These are phyloP conservation scores for Botia almorhae DNA, from an alignment of 2,797 vertebrate genomes.

Conservation along the genomic window DNA sequence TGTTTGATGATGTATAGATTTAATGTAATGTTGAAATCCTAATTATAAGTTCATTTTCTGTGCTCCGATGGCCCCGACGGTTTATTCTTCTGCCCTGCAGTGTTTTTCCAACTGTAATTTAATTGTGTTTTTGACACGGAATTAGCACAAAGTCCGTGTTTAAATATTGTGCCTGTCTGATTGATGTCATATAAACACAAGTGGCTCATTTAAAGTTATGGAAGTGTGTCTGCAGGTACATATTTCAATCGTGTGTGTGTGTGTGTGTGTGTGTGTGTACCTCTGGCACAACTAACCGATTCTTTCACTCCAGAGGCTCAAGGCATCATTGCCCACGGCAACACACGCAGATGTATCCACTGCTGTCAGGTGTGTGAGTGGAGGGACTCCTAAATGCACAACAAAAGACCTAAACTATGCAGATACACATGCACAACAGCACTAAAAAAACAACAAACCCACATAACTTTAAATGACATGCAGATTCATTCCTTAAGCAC, in stretches of 20 bases:
- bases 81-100: constrained; percentile 63
- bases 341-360: constrained; percentile 65
- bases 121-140: constrained; percentile 66
- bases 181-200: constrained; percentile 56
- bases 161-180: constrained; percentile 72
- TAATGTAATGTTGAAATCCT: constrained; percentile 73
- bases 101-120: constrained; percentile 58
- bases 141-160: constrained; percentile 68
- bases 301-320: constrained; percentile 63
- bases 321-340: constrained; percentile 63
- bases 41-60: constrained; percentile 67
- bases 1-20: constrained; percentile 76
- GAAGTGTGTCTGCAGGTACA: too few species aligned
- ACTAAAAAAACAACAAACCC: constrained; percentile 39
- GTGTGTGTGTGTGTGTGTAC: constrained; percentile 15
- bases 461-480: constrained; percentile 12
- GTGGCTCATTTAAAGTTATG: constrained; percentile 47
- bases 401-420: constrained; percentile 64
- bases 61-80: constrained; percentile 63
- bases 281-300: constrained; percentile 54
- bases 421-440: constrained; percentile 43
- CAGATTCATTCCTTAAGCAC: not conserved
- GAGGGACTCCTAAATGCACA: constrained; percentile 55
- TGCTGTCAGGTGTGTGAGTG: constrained; percentile 59
- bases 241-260: constrained; percentile 7